Evolutionary conservation across 2,113 vertebrate genomes (phyloP), one percentile per base, ranked within the genome.

Genomic region (Electrona antarctica): DNA sequence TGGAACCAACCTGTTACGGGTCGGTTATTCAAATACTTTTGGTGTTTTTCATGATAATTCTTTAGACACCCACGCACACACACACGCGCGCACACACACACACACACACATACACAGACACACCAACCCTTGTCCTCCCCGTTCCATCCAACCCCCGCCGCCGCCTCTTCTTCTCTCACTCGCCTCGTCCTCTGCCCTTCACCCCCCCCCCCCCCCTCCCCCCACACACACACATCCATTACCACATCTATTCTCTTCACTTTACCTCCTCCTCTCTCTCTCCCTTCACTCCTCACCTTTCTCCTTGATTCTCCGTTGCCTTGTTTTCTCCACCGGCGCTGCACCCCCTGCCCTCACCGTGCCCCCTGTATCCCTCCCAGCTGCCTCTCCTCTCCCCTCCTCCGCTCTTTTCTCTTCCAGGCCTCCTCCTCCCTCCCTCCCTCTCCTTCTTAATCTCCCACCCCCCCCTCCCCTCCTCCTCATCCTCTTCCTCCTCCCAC

Each of bases 11-110:
- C 87, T 81, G 76, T 85, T 88, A 59, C 85, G 79, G 87, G 85
- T 87, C 62, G 79, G 49, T 87, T 89, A 86, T 90, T 91, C 87
- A 41, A 41, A 90, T 89, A 87, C 85, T 87, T 88, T 83, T 80
- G 78, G 80, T 81, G 83, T 83, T 85, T 91, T 84, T 89, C 66
- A 72, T 91, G 85, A 86, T 85, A 77, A 82, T 86, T 87, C 3
- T 41, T 86, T 79, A 88, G 83, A 80, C 86, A 79, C 85, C 85
- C 86, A 81, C 59, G 7, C 65, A 47, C 52, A 66, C 52, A 75
- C 59, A 48, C 48, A 33, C 59, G 67, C 54, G 69, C 66, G 71
- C 62, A 55, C 46, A 67, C 64, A 33, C 48, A 62, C 72, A 71
- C 54, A 73, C 66, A 76, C 62, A 55, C 46, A 67, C 64, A 33